Conservation (phyloP, 2,113 vertebrate species). For the Megaceryle torquata region DNA sequence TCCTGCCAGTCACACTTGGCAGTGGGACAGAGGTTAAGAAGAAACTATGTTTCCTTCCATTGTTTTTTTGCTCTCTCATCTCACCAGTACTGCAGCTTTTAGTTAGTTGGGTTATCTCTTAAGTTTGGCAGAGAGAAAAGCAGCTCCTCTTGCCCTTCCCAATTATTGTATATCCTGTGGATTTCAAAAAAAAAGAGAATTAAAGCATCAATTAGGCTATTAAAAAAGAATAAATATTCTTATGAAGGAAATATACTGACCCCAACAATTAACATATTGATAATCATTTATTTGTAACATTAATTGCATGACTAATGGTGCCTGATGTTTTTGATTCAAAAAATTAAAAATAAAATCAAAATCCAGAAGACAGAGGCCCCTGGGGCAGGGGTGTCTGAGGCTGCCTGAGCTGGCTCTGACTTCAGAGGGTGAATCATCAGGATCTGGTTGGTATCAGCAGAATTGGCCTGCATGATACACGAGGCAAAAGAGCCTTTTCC, state of each 20-base stretch:
- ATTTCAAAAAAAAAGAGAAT: not conserved
- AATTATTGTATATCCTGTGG: not conserved
- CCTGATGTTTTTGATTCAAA: not conserved
- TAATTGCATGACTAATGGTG: not conserved
- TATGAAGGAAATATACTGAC: not conserved
- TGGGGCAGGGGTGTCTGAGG: not conserved
- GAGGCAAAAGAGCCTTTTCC: not conserved
- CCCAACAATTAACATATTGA: not conserved
- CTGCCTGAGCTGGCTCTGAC: not conserved
- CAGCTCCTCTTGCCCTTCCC: not conserved
- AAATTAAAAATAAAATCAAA: not conserved
- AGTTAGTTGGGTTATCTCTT: not conserved
- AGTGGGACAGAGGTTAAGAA: not conserved
- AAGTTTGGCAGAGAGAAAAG: not conserved
- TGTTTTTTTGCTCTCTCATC: not conserved
- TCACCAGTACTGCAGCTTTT: not conserved
- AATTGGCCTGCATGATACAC: not conserved
- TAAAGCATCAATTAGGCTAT: not conserved
- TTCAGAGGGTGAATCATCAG: conserved; percentile 42
- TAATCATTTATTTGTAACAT: not conserved
- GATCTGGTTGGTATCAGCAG: not conserved
- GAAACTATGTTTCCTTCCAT: not conserved
- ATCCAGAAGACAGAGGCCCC: not conserved
- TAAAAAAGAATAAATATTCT: not conserved
- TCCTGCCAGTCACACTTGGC: not conserved